Evolutionary conservation across 2,797 vertebrate species (phyloP).

Genomic region (Lates japonicus): DNA sequence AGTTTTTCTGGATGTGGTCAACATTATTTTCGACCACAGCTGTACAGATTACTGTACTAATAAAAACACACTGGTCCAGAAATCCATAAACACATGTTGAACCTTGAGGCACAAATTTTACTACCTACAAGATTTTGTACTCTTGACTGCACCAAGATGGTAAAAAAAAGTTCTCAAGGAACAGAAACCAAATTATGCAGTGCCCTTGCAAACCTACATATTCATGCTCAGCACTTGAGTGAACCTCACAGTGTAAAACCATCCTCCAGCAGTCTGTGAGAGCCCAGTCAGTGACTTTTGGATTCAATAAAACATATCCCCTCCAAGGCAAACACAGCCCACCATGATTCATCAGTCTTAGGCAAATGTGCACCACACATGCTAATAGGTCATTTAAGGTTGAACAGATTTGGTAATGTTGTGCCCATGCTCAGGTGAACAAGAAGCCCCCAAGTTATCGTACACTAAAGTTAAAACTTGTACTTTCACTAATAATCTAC

Average conservation of each 20-base stretch:
- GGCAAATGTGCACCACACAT: conserved; percentile 16
- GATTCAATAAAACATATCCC: conserved; percentile 36
- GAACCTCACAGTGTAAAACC: conserved; percentile 43
- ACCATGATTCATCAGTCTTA: conserved; percentile 27
- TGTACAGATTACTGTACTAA: too few relatives aligned
- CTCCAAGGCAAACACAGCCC: conserved; percentile 6
- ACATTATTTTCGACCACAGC: too few relatives aligned
- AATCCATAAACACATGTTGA: too few relatives aligned
- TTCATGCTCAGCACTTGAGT: conserved; percentile 65
- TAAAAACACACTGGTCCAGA: too few relatives aligned
- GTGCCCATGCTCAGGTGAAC: accelerated
- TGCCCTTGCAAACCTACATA: conserved; percentile 49
- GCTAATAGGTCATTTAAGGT: neutral
- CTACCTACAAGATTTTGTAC: conserved; percentile 26
- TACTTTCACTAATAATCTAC: neutral
- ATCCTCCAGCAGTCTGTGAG: conserved; percentile 27
- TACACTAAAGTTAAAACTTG: neutral
- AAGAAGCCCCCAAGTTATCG: neutral
- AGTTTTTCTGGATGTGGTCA: too few relatives aligned
- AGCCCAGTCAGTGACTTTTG: conserved; percentile 21
- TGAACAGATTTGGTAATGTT: neutral
- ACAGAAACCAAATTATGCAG: conserved; percentile 44
- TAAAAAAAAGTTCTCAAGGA: conserved; percentile 22
- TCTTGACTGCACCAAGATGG: conserved; percentile 24
- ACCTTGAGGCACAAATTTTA: conserved; percentile 7